A percentile compares a stretch with the other conserved stretches of the same genome.
These are phyloP conservation scores for Cheilosia scutellata DNA, from an alignment of 2,888 invertebrate genomes.

Conservation along the genomic window DNA sequence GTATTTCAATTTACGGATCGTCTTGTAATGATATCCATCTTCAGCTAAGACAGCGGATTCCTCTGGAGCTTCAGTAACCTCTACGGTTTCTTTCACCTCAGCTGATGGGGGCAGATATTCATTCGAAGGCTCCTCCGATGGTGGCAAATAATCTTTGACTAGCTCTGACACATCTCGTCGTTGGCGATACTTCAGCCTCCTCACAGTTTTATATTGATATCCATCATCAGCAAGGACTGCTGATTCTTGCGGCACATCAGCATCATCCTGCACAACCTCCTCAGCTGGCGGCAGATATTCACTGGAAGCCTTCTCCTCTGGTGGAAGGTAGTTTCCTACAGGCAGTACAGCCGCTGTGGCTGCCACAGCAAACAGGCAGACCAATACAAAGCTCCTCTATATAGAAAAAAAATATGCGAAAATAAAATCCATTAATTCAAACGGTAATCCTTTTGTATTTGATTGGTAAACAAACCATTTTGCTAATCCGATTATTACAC, in stretches of 20 bases:
- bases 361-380: conserved; percentile 57
- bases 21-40: conserved; percentile 68
- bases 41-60: conserved; percentile 64
- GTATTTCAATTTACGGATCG: conserved; percentile 27
- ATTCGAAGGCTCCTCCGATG: conserved; percentile 20
- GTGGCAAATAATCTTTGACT: conserved; percentile 65
- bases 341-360: conserved; percentile 57
- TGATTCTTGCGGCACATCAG: conserved; percentile 62
- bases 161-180: conserved; percentile 80
- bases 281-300: conserved; percentile 60
- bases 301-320: conserved; percentile 38
- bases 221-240: conserved; percentile 81
- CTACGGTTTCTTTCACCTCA: conserved; percentile 11
- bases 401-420: neutral
- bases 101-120: conserved; percentile 36
- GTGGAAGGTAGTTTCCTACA: conserved; percentile 52
- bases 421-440: conserved; percentile 30
- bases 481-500: conserved; percentile 60
- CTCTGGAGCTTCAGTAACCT: conserved; percentile 21
- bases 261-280: conserved; percentile 23
- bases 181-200: conserved; percentile 77
- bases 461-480: conserved; percentile 55
- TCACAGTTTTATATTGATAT: conserved; percentile 60
- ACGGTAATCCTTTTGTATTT: conserved; percentile 11
- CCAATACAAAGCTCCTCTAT: conserved; percentile 53